Evolutionary conservation across 2,113 vertebrate species (phyloP).

Genomic region (Engystomops pustulosus): DNA sequence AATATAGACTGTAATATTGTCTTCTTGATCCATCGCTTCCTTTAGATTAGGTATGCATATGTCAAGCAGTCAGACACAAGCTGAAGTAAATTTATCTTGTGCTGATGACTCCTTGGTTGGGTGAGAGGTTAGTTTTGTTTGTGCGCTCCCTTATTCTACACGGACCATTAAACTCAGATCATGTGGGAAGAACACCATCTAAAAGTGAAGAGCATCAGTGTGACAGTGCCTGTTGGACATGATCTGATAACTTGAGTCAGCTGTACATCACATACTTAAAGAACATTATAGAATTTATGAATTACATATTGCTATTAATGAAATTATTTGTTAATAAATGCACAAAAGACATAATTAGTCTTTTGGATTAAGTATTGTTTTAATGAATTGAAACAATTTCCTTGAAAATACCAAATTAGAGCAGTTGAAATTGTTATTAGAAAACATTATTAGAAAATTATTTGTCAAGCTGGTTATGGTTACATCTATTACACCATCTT

Average conservation of each 20-base stretch:
- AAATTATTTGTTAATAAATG: no score
- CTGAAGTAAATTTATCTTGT: slow-evolving; percentile 54
- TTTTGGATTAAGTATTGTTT: no score
- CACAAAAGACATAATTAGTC: no score
- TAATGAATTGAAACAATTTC: no score
- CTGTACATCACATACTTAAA: no score
- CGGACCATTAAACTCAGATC: slow-evolving; percentile 50
- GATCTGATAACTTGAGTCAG: background rate
- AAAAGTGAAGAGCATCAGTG: slow-evolving; percentile 22
- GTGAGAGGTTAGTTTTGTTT: slow-evolving; percentile 59
- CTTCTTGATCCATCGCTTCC: background rate
- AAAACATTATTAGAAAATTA: no score
- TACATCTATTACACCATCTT: no score
- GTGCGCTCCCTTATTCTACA: slow-evolving; percentile 51
- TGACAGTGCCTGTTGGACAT: slow-evolving; percentile 12
- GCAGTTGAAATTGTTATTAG: no score
- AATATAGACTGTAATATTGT: background rate
- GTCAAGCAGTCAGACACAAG: slow-evolving; percentile 34
- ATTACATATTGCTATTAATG: no score
- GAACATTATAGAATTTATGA: no score
- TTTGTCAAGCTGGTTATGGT: no score
- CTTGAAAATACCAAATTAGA: no score
- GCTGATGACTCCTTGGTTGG: slow-evolving; percentile 21
- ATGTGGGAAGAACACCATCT: slow-evolving; percentile 45
- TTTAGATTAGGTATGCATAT: slow-evolving; percentile 19